Percentiles rank a stretch among this genome's conserved stretches.
Evolutionary conservation across 2,113 vertebrate genomes (phyloP).

Genomic region (Ictidomys tridecemlineatus): DNA sequence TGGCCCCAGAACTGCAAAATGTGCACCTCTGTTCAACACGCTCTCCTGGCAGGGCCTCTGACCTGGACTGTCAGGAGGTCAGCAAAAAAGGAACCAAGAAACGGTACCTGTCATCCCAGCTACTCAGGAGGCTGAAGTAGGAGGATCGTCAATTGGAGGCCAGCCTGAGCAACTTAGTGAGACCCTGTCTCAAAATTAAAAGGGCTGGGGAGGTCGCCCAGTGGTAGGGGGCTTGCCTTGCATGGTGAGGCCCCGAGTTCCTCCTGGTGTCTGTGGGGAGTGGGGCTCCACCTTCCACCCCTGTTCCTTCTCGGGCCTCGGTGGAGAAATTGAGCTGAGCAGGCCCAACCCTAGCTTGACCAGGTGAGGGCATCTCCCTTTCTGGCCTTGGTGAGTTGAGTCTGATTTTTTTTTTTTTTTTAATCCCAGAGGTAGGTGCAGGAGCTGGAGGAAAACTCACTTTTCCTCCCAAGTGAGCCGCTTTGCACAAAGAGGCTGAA

Average conservation of each 20-base stretch:
- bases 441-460: not conserved
- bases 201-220: not conserved
- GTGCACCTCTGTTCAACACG: not conserved
- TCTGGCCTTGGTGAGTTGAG: not conserved
- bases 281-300: not conserved
- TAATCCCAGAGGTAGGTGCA: not conserved
- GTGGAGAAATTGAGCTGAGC: not conserved
- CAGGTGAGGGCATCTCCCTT: not conserved
- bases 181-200: not conserved
- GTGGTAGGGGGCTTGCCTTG: not conserved
- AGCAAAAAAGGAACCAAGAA: not conserved
- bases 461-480: not conserved
- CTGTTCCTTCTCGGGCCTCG: not conserved
- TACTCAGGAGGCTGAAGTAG: not conserved
- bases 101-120: not conserved
- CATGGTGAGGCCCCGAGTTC: not conserved
- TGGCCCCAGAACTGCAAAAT: too few relatives aligned
- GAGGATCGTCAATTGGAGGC: not conserved
- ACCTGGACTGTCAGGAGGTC: not conserved
- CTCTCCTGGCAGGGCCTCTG: not conserved
- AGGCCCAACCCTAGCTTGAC: not conserved
- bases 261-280: not conserved
- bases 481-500: not conserved
- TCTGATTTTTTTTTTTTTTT: not conserved
- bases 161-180: not conserved